Conservation (phyloP, 1,140 invertebrate species). For the Trachymyrmex cornetzi region DNA sequence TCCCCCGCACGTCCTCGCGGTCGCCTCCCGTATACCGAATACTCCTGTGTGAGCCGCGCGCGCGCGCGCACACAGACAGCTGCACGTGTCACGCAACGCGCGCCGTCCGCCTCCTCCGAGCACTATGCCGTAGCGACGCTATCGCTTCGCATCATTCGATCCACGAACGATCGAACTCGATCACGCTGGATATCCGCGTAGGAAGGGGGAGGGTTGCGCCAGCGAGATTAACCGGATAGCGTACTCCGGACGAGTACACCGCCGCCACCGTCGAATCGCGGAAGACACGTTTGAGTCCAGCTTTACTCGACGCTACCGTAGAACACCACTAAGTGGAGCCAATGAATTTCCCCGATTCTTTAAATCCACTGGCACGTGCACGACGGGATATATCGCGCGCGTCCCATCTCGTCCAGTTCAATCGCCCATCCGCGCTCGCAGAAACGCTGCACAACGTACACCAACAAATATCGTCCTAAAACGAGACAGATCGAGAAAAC, state of each 20-base stretch:
- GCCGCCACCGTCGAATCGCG: background rate
- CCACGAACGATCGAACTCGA: background rate
- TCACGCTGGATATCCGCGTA: no score
- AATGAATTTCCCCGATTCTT: background rate
- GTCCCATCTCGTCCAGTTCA: background rate
- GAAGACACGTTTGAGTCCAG: background rate
- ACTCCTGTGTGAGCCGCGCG: background rate
- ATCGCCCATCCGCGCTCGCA: slow-evolving; percentile 51
- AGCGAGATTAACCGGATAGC: no score
- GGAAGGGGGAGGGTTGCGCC: no score
- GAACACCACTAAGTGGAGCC: no score
- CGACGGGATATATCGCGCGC: slow-evolving; percentile 24
- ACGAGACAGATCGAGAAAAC: no score
- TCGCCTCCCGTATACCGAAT: background rate
- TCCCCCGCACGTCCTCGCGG: background rate
- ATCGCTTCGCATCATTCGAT: slow-evolving; percentile 21
- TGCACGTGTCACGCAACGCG: slow-evolving; percentile 10
- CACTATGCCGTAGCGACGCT: background rate
- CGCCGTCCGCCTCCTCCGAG: background rate
- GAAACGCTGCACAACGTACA: slow-evolving; percentile 69
- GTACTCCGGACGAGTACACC: no score
- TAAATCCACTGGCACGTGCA: slow-evolving; percentile 62
- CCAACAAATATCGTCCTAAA: slow-evolving; percentile 59
- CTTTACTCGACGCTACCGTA: no score
- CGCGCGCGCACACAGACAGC: background rate